Conservation (phyloP, 2,113 vertebrate genomes). For the Hippopotamus amphibius region DNA sequence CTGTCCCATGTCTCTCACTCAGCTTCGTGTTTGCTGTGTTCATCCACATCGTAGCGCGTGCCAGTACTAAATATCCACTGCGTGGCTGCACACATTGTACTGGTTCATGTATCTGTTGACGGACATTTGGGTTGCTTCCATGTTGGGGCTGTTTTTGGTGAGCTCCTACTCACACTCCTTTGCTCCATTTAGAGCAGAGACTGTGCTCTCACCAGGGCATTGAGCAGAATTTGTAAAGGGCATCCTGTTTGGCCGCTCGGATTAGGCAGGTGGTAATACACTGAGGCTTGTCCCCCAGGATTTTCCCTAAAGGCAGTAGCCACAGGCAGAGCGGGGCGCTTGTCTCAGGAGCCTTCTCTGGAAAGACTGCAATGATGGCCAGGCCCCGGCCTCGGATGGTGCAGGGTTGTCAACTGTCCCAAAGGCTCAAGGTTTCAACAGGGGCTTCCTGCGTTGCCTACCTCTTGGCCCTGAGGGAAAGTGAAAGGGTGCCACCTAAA, state of each 20-base stretch:
- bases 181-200: not conserved
- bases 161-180: not conserved
- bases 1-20: not conserved
- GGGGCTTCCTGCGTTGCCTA: not conserved
- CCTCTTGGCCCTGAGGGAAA: not conserved
- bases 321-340: not conserved
- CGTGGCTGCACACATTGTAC: not conserved
- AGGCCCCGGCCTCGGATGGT: not conserved
- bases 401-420: not conserved
- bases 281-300: not conserved
- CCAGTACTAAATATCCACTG: not conserved
- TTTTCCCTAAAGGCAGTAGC: not conserved
- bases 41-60: not conserved
- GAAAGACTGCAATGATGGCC: not conserved
- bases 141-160: not conserved
- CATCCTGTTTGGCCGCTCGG: not conserved
- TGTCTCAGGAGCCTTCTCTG: not conserved
- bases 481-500: not conserved
- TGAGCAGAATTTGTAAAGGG: not conserved
- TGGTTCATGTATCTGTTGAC: not conserved
- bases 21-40: not conserved
- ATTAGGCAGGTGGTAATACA: not conserved
- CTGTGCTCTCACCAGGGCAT: not conserved
- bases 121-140: too few relatives aligned
- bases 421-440: not conserved